Base-by-base conservation (phyloP, 2,797 vertebrate genomes). In the Ceyx erithaca region DNA sequence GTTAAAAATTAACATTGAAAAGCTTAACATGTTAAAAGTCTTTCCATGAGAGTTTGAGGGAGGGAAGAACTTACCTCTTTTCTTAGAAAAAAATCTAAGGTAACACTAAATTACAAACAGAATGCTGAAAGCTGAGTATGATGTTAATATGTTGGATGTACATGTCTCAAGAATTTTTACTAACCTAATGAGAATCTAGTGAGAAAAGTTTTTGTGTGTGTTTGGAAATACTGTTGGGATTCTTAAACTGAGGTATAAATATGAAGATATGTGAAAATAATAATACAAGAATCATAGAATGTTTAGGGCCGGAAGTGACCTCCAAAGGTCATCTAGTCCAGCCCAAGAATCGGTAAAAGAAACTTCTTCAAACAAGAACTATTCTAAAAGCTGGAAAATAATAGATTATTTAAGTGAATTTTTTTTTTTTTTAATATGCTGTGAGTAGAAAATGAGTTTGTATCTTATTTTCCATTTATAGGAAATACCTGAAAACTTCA, bases 401-500 rank as follows among this genome's bases (percentile, higher is more conserved):
- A 30, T 5, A 48, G 8, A 28, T 52, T 0, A 67, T 28, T 77
- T 67, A 59, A 92, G 48, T 82, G 2, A 72, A 68, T 1, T 0
- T 7, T 62, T 62, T 33, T 37, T 68, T 66, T 49, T 37, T 37
- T 37, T 14, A 37, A 37, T 68, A 7, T 40, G 12, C 35, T 77
- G 10, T 33, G 23, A 75, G 19, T 82, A 66, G 40, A 61, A 75
- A 80, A 58, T 45, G 33, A 68, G 94, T 94, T 95, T 96, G 66
- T 95, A 48, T 93, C 82, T n/a, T 71, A 40, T 91, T 93, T 96
- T 96, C 84, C 52, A 37, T 95, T 95, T 26, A 96, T 97, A 99
- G 99, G 97, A 98, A 91, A 96, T 99, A 90, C 98, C 98, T 49
- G 97, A 98, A 83, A 98, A 99, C 95, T 99, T 99, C 97, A 99